Evolutionary conservation across 2,113 vertebrate genomes (phyloP), one percentile per base, ranked within the genome.

Genomic region (Platichthys flesus): DNA sequence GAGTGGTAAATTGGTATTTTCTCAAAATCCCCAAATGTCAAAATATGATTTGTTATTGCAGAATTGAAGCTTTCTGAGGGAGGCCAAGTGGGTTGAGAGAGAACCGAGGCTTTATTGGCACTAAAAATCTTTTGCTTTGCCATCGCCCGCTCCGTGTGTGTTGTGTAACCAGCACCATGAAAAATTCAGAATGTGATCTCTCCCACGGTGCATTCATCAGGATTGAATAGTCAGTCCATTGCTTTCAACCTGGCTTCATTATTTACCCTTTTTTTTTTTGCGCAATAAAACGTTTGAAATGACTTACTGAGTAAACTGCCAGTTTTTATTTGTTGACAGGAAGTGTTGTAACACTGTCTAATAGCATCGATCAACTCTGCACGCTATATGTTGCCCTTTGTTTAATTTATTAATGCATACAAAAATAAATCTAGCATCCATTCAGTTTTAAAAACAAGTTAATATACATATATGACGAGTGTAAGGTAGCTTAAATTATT

Each of bases 41-140:
- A 70, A 83, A 81, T 63, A 9, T 85, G 67, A 85, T 79, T 84
- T 90, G 69, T 88, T 79, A 31, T 59, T 88, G 69, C 54, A 71
- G 55, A 67, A 74, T 47, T 65, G 61, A 57, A 76, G 76, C 37
- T 79, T 67, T 66, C 40, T 68, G 20, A 9, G 4, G 9, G 45
- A 78, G 71, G 61, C 56, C 47, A 66, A 56, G 10, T 24, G 78
- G 35, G n/a, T 42, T 12, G 51, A 71, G 47, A 51, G 57, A 47
- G 63, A 83, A 71, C 55, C 23, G 69, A 79, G 69, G 79, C 35
- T 78, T 87, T 63, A 63, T 63, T 90, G 84, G 80, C 73, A 56
- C 58, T 47, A 18, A 60, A 35, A 57, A 77, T 73, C 49, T 14
- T 77, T 20, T 21, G 45, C 58, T 80, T 66, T 59, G 63, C 64